A percentile compares a stretch with the other conserved stretches of the same genome.
Evolutionary conservation across 2,888 invertebrate genomes (phyloP).

Genomic region (Actias luna): DNA sequence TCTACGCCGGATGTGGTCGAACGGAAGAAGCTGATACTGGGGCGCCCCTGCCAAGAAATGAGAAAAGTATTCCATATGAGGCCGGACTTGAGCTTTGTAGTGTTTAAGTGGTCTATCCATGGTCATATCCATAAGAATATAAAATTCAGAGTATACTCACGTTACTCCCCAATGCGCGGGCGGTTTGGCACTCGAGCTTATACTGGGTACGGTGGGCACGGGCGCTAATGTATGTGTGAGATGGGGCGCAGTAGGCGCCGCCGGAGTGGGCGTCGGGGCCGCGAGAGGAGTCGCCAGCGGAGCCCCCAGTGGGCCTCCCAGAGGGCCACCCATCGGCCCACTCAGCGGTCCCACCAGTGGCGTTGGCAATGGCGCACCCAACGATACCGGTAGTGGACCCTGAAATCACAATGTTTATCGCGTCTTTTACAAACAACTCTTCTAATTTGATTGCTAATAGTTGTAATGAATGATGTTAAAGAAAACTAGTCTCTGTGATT

Average conservation of each 20-base stretch:
- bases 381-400: slow-evolving; percentile 30
- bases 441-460: too few species aligned
- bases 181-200: slow-evolving; percentile 74
- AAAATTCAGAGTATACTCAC: slow-evolving; percentile 52
- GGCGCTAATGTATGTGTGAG: slow-evolving; percentile 76
- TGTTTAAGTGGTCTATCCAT: too few species aligned
- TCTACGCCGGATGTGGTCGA: too few species aligned
- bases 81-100: too few species aligned
- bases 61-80: too few species aligned
- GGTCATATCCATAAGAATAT: not conserved
- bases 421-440: not conserved
- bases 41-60: too few species aligned
- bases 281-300: slow-evolving; percentile 69
- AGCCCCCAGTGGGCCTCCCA: slow-evolving; percentile 57
- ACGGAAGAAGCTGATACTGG: too few species aligned
- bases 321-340: slow-evolving; percentile 69
- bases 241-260: slow-evolving; percentile 66
- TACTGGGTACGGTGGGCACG: slow-evolving; percentile 76
- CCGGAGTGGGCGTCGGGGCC: slow-evolving; percentile 70
- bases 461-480: too few species aligned
- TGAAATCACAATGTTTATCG: slow-evolving; percentile 22
- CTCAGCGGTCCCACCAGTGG: slow-evolving; percentile 53
- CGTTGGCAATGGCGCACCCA: slow-evolving; percentile 36
- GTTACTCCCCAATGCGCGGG: slow-evolving; percentile 80
- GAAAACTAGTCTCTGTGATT: not conserved